These are phyloP conservation scores for Planococcus citri DNA, from an alignment of 1,140 invertebrate species.

Conservation along the genomic window DNA sequence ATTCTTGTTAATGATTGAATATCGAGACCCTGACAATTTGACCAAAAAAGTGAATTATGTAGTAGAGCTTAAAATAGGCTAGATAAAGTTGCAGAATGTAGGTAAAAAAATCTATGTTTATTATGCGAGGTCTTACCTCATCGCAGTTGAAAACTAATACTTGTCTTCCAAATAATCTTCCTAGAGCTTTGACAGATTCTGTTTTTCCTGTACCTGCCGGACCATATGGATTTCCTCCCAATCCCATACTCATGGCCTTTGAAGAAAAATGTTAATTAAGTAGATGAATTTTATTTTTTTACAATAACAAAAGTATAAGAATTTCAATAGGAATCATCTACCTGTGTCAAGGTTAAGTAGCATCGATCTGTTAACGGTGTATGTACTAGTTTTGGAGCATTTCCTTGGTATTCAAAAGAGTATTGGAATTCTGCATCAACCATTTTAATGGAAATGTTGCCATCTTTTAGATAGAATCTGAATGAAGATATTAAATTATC, in stretches of 20 bases:
- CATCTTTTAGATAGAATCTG: slow-evolving; percentile 44
- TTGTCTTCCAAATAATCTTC: slow-evolving; percentile 73
- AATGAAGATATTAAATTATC: slow-evolving; percentile 27
- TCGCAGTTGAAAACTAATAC: slow-evolving; percentile 98
- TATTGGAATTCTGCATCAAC: slow-evolving; percentile 89
- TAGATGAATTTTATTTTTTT: not conserved
- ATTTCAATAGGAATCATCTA: slow-evolving; percentile 30
- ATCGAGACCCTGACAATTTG: slow-evolving; percentile 73
- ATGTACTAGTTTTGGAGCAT: slow-evolving; percentile 77
- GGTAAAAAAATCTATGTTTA: no score
- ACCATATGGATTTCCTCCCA: slow-evolving; percentile 98
- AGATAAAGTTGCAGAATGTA: no score
- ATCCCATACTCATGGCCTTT: slow-evolving; percentile 80
- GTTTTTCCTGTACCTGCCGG: slow-evolving; percentile 97
- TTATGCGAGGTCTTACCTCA: slow-evolving; percentile 47
- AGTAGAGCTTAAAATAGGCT: no score
- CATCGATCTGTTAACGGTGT: slow-evolving; percentile 91
- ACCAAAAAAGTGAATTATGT: no score
- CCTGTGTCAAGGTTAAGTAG: slow-evolving; percentile 88
- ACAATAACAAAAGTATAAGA: slow-evolving; percentile 24
- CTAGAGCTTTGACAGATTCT: slow-evolving; percentile 91
- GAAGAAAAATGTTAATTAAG: no score
- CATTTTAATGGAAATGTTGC: slow-evolving; percentile 51
- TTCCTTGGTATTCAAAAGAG: slow-evolving; percentile 95
- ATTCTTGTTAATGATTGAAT: slow-evolving; percentile 84